These are phyloP conservation scores for Tyrophagus putrescentiae DNA, from an alignment of 1,140 invertebrate species.

Conservation along the genomic window DNA sequence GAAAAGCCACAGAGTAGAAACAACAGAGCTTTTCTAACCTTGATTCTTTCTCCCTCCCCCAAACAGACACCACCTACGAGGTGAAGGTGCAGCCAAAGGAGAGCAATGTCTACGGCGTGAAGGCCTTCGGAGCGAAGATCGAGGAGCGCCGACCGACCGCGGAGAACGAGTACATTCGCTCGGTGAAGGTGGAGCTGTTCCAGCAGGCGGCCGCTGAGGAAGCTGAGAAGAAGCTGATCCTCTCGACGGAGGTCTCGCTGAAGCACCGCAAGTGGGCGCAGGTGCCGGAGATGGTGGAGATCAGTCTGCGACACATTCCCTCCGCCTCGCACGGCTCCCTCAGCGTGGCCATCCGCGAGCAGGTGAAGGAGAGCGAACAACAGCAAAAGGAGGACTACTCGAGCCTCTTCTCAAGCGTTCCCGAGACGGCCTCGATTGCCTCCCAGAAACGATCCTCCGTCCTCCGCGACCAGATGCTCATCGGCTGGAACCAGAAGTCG, in stretches of 20 bases:
- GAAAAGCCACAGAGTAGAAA: too few species aligned
- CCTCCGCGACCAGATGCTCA: slow-evolving; percentile 2
- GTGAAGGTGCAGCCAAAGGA: too few species aligned
- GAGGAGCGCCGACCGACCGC: background rate
- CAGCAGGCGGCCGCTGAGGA: background rate
- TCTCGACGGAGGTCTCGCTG: background rate
- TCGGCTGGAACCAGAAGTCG: background rate
- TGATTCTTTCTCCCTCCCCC: too few species aligned
- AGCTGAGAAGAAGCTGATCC: background rate
- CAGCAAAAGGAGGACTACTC: background rate
- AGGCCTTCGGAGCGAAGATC: background rate
- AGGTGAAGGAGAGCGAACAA: background rate
- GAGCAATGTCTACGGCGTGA: too few species aligned
- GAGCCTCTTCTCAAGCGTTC: background rate
- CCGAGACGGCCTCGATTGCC: background rate
- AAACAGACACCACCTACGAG: too few species aligned
- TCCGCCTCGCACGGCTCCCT: background rate
- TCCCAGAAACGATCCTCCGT: background rate
- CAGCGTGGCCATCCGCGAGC: background rate
- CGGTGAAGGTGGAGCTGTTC: background rate
- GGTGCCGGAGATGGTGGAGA: background rate
- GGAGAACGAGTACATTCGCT: background rate
- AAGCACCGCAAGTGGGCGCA: background rate
- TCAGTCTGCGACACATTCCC: background rate
- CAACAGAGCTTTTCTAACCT: too few species aligned